Evolutionary conservation across 2,888 invertebrate genomes (phyloP).

Genomic region (Synergus itoensis): DNA sequence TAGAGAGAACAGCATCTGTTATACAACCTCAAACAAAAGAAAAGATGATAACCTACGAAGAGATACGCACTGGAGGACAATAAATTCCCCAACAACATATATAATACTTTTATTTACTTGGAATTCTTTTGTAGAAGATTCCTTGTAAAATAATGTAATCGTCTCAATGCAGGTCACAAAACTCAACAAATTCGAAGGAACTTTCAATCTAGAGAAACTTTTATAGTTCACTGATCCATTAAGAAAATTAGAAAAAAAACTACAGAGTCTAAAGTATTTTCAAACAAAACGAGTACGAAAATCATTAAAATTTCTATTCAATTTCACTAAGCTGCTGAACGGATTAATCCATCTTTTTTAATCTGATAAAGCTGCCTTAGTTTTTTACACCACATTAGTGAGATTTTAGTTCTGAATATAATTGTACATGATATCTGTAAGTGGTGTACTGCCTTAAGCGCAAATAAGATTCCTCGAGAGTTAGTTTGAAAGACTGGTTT

Average conservation of each 20-base stretch:
- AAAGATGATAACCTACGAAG: conserved; percentile 53
- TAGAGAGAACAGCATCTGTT: conserved; percentile 52
- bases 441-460: not conserved
- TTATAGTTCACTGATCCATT: conserved; percentile 21
- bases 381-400: not conserved
- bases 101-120: conserved; percentile 22
- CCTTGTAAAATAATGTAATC: conserved; percentile 16
- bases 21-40: conserved; percentile 53
- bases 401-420: not conserved
- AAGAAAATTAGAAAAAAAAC: not conserved
- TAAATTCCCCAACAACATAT: not conserved
- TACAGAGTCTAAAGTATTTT: not conserved
- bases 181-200: not conserved
- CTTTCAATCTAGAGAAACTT: not conserved
- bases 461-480: not conserved
- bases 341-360: not conserved
- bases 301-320: not conserved
- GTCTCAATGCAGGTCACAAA: conserved; percentile 27
- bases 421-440: not conserved
- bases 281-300: not conserved
- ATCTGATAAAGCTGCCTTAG: not conserved
- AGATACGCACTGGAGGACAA: conserved; percentile 33
- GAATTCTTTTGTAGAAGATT: not conserved
- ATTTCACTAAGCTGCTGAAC: not conserved
- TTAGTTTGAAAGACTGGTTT: conserved; percentile 18